Evolutionary conservation across 2,888 invertebrate genomes (phyloP).

Genomic region (Drosophila algonquin): DNA sequence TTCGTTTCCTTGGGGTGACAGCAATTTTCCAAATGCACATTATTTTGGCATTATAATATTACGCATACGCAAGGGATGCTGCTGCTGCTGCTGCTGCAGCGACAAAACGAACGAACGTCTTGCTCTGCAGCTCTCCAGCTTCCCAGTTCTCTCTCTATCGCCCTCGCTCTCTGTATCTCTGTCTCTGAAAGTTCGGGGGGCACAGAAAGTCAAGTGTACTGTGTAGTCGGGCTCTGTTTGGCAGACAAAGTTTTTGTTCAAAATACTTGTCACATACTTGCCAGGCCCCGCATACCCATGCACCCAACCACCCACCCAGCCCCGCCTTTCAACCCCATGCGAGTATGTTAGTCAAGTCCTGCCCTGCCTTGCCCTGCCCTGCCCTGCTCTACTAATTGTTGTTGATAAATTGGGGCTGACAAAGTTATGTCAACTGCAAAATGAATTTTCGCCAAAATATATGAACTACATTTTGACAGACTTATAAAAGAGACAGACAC

Average conservation of each 20-base stretch:
- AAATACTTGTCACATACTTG: constrained; percentile 76
- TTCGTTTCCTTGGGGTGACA: constrained; percentile 25
- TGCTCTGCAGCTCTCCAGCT: constrained; percentile 21
- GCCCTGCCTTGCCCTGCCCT: constrained; percentile 13
- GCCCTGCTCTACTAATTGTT: constrained; percentile 76
- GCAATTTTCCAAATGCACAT: constrained; percentile 50
- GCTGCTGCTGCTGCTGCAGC: constrained; percentile 15
- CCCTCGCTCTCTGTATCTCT: neutral
- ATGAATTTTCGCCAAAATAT: constrained; percentile 76
- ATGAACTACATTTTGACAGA: constrained; percentile 76
- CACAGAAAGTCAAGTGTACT: constrained; percentile 51
- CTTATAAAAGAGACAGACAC: constrained; percentile 71
- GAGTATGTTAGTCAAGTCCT: constrained; percentile 50
- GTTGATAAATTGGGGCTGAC: constrained; percentile 78
- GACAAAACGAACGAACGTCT: constrained; percentile 20
- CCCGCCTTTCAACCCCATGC: constrained; percentile 36
- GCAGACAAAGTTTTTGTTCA: constrained; percentile 72
- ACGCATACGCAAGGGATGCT: constrained; percentile 53
- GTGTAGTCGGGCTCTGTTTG: constrained; percentile 41
- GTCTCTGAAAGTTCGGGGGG: constrained; percentile 19
- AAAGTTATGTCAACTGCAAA: constrained; percentile 79
- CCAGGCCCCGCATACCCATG: constrained; percentile 48
- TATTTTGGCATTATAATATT: constrained; percentile 65
- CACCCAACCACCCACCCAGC: constrained; percentile 5
- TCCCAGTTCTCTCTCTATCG: neutral